A percentile compares a stretch with the other conserved stretches of the same genome.
Conservation (phyloP, 2,888 invertebrate genomes). For the Caenorhabditis imperialis region DNA sequence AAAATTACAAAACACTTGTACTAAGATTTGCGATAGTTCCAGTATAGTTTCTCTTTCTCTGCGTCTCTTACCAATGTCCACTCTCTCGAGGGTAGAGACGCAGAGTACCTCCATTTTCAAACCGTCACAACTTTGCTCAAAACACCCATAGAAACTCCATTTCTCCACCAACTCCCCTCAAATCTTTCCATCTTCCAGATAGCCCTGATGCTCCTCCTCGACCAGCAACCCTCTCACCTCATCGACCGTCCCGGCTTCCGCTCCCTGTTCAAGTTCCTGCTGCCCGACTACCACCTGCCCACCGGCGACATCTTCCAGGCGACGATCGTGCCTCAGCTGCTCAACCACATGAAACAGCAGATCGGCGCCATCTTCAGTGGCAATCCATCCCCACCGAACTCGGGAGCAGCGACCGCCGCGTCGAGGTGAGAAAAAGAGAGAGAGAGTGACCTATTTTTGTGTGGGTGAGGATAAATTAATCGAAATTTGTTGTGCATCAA, state of each 20-base stretch:
- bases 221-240: conserved; percentile 64
- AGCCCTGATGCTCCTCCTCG: conserved; percentile 69
- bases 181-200: conserved; percentile 50
- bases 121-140: too few species aligned
- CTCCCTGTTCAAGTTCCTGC: conserved; percentile 61
- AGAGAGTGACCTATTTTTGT: too few species aligned
- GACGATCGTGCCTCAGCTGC: conserved; percentile 56
- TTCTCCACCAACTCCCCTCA: background rate
- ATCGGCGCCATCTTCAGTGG: conserved; percentile 42
- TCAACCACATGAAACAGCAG: conserved; percentile 58
- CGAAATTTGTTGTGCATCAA: background rate
- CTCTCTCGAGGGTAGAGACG: too few species aligned
- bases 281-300: conserved; percentile 64
- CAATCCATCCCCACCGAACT: background rate
- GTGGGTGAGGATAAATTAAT: background rate
- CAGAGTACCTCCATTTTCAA: too few species aligned
- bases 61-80: too few species aligned
- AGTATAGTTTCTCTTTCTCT: too few species aligned
- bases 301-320: conserved; percentile 59
- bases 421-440: background rate
- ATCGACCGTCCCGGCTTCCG: conserved; percentile 69
- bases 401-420: too few species aligned
- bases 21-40: too few species aligned
- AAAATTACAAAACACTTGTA: too few species aligned
- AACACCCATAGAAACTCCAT: background rate